Evolutionary conservation across 2,888 invertebrate genomes (phyloP).

Genomic region (Cloeon dipterum): DNA sequence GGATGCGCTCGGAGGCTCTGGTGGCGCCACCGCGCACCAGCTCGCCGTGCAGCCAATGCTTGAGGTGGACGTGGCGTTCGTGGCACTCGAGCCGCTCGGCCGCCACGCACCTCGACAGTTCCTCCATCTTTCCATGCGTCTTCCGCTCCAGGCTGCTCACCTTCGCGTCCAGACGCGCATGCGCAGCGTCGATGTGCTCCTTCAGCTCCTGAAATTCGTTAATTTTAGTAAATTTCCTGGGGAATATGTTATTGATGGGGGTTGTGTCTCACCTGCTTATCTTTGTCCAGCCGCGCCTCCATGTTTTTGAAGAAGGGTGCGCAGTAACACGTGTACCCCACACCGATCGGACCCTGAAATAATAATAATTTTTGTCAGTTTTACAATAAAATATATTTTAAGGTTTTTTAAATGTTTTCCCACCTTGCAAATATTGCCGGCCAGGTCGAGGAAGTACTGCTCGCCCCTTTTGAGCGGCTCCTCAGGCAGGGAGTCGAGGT

Average conservation of each 20-base stretch:
- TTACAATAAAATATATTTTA: not conserved
- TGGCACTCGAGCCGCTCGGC: slow-evolving; percentile 35
- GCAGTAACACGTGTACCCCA: slow-evolving; percentile 81
- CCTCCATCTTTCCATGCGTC: slow-evolving; percentile 46
- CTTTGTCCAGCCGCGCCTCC: slow-evolving; percentile 59
- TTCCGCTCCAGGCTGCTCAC: slow-evolving; percentile 55
- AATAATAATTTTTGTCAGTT: not conserved
- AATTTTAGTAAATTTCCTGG: no score
- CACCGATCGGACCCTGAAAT: slow-evolving; percentile 62
- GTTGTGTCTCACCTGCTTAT: no score
- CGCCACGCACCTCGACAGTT: slow-evolving; percentile 39
- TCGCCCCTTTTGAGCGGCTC: slow-evolving; percentile 72
- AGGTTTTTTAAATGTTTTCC: slow-evolving; percentile 1
- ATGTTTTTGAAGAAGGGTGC: slow-evolving; percentile 76
- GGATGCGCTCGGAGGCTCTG: slow-evolving; percentile 27
- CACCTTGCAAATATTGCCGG: slow-evolving; percentile 77
- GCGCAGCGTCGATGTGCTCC: slow-evolving; percentile 53
- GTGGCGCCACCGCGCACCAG: slow-evolving; percentile 14
- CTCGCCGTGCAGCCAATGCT: slow-evolving; percentile 44
- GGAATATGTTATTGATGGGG: no score
- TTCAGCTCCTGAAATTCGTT: no score
- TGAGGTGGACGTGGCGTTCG: slow-evolving; percentile 39
- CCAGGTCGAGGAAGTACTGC: slow-evolving; percentile 84
- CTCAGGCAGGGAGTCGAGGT: slow-evolving; percentile 61
- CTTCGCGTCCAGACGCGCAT: slow-evolving; percentile 54